Percentiles rank a stretch among this genome's conserved stretches.
Evolutionary conservation across 2,888 invertebrate species (phyloP).

Genomic region (Ceramica pisi): DNA sequence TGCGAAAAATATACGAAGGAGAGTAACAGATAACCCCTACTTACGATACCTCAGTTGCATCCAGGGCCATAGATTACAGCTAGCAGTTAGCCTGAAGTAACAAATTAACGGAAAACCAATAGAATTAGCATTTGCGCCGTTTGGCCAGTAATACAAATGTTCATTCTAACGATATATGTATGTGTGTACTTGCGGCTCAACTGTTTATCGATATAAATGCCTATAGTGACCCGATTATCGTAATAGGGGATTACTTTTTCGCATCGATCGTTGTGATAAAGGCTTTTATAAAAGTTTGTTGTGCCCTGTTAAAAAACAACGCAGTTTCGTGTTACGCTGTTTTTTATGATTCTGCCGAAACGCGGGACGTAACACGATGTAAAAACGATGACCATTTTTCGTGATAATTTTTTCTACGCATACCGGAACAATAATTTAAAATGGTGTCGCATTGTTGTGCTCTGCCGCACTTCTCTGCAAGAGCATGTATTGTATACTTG

Average conservation of each 20-base stretch:
- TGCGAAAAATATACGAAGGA: background rate
- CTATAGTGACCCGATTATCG: slow-evolving; percentile 3
- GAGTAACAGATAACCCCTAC: slow-evolving; percentile 17
- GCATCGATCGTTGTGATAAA: slow-evolving; percentile 5
- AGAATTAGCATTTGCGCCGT: slow-evolving; percentile 27
- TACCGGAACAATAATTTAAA: too few species aligned
- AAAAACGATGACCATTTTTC: too few species aligned
- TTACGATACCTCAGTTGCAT: slow-evolving; percentile 2
- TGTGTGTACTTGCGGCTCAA: background rate
- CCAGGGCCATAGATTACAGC: slow-evolving; percentile 13
- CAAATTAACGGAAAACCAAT: slow-evolving; percentile 19
- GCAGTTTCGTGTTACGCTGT: background rate
- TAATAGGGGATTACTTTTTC: background rate
- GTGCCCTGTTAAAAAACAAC: background rate
- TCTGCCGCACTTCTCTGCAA: too few species aligned
- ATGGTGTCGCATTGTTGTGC: too few species aligned
- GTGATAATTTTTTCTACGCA: too few species aligned
- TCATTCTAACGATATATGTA: slow-evolving; percentile 12
- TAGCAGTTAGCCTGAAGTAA: slow-evolving; percentile 7
- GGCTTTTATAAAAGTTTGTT: background rate
- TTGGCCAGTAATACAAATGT: slow-evolving; percentile 5
- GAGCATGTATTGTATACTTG: too few species aligned
- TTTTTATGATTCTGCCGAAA: background rate
- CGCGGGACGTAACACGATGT: background rate
- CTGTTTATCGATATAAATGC: slow-evolving; percentile 14